Evolutionary conservation across 1,140 invertebrate species (phyloP), one percentile per base, ranked within the genome.

Genomic region (Heliconius himera): DNA sequence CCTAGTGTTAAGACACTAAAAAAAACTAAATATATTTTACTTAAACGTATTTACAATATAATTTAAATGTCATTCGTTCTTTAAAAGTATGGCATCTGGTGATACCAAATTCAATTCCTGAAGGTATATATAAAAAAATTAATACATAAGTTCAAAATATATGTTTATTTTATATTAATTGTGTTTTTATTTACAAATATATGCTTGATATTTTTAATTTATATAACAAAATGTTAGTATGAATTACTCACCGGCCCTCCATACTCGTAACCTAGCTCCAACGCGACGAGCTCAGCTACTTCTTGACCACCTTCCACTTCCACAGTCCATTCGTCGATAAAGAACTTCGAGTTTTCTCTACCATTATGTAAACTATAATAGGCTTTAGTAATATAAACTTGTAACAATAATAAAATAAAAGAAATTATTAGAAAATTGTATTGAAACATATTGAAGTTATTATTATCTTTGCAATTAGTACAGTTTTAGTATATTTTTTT

Each of bases 311-410:
- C 95, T 3, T 91, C 89, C 29, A 96, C 88, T 81, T 95, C 90
- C 49, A 96, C 96, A 2, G 95, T 94, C 96, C 96, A 96, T 86
- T 96, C 95, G 79, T 96, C 95, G 33, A 91, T 88, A 79, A 93
- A 96, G 20, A 85, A 82, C 38, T 90, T 89, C 8, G 85, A 83
- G 6, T 87, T 79, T 81, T 95, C 91, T 73, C 81, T 66, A 51
- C 91, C 94, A 75, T 88, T 89, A 76, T 95, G 93, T 16, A 88
- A 83, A 56, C 87, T 82, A 88, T 92, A 86, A 22, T 86, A 85
- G 46, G 70, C 36, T 9, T 72, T 89, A 88, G 87, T 93, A 83
- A 81, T 79, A 82, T 26, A 66, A 13, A 78, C 78, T 81, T 76
- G 8, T 70, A 81, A 29, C 60, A 72, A 80, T 79, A 77, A 51